A percentile compares a stretch with the other conserved stretches of the same genome.
These are phyloP conservation scores for Diarsia rubi DNA, from an alignment of 2,888 invertebrate genomes.

Conservation along the genomic window DNA sequence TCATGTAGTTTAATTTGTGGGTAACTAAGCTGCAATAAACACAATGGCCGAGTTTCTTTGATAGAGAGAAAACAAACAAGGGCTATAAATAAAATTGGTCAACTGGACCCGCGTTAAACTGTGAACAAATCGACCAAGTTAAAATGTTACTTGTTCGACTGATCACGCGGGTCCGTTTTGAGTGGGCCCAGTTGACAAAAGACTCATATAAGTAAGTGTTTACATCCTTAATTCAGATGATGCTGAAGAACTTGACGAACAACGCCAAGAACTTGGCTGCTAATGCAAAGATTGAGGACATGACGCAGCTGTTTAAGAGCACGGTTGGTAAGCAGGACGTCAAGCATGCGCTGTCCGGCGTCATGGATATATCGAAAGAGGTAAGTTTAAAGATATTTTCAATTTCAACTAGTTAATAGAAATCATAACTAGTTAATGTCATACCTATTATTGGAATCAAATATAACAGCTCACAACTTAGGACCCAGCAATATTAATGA, in stretches of 20 bases:
- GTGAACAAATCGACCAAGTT: no score
- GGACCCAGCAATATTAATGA: no score
- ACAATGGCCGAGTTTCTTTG: background rate
- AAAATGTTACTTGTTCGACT: no score
- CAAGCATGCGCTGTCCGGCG: constrained; percentile 97
- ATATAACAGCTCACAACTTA: no score
- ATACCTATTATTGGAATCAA: no score
- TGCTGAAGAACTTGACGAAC: constrained; percentile 97
- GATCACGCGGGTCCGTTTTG: no score
- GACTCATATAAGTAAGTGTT: no score
- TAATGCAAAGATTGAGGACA: constrained; percentile 99
- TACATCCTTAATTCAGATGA: constrained; percentile 93
- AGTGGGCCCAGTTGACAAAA: no score
- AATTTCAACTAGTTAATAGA: background rate
- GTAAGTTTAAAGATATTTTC: constrained; percentile 70
- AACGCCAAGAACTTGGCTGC: constrained; percentile 98
- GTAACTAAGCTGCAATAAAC: background rate
- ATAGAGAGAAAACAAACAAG: background rate
- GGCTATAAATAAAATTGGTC: no score
- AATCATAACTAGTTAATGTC: no score
- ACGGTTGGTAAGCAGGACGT: constrained; percentile 98
- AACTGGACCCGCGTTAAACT: no score
- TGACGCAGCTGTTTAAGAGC: constrained; percentile 98
- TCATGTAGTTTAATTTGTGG: background rate
- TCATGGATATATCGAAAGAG: constrained; percentile 96